Base-by-base conservation (phyloP, 2,888 invertebrate genomes). In the Cloeon dipterum region DNA sequence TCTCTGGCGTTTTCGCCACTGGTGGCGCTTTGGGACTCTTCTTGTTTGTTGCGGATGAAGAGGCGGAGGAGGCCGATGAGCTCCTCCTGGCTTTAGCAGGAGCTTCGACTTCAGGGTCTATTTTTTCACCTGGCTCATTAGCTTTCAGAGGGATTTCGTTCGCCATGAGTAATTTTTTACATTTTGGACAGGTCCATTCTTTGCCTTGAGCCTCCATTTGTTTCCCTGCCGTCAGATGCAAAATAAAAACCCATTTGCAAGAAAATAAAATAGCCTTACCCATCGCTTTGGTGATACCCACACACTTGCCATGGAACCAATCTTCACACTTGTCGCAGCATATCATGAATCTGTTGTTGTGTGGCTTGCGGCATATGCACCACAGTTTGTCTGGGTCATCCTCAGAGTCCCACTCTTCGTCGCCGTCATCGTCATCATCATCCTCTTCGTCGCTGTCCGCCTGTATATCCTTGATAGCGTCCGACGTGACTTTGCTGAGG, bases 291-390 rank as follows among this genome's bases (percentile, higher is more conserved):
- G 86, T 86, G 32, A 94, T 79, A 47, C 82, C 83, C 11, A 94
- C 91, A 59, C 93, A 94, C 51, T 81, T 83, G n/a, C 93, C 93
- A 53, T 94, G 93, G 54, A 86, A 94, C 93, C 93, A 94, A 52
- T 93, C 89, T 53, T 88, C 83, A 54, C 93, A 94, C 11, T 71
- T 68, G 56, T 94, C 93, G 55, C 94, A 94, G 55, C 88, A 88
- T 49, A 93, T 93, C 93, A 94, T 94, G 53, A 94, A 93, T 37
- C 52, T 47, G 46, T 91, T 88, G 50, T 89, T 86, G 54, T 91
- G 89, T 1, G 93, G 93, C 52, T 86, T 83, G 47, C 77, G 76
- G 52, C 93, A 93, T 52, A 93, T 81, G 55, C 93, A 93, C 89
- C 93, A 93, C 37, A 91, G 60, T 52, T 83, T 76, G 49, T 81